Conservation (phyloP, 2,888 invertebrate species). For the Ypsolopha sequella region DNA sequence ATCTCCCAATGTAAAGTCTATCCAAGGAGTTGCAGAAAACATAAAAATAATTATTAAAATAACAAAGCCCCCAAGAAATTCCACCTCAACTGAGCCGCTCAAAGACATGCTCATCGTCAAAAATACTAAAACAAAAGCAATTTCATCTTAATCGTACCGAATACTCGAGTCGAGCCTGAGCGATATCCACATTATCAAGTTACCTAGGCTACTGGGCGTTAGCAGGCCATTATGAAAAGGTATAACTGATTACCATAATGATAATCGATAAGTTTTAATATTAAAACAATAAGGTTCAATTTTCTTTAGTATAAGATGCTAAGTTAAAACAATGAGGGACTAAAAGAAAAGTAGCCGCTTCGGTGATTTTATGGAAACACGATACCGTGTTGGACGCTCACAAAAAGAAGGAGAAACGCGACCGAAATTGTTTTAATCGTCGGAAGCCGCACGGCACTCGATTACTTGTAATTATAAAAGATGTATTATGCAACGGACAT, state of each 20-base stretch:
- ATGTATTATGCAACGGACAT: conserved; percentile 2
- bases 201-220: conserved; percentile 70
- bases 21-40: too few relatives aligned
- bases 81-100: conserved; percentile 7
- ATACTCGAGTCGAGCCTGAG: conserved; percentile 61
- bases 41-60: too few relatives aligned
- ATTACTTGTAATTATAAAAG: conserved; percentile 26
- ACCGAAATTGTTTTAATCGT: conserved; percentile 69
- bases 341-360: conserved; percentile 59
- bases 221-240: conserved; percentile 7
- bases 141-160: conserved; percentile 63
- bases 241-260: conserved; percentile 14
- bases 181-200: conserved; percentile 65
- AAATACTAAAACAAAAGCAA: conserved; percentile 52
- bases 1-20: too few relatives aligned
- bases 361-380: conserved; percentile 68
- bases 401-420: conserved; percentile 58
- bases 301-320: conserved; percentile 10
- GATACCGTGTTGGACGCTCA: conserved; percentile 65
- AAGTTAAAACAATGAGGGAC: conserved; percentile 39
- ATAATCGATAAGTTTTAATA: conserved; percentile 12
- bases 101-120: conserved; percentile 29
- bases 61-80: neutral
- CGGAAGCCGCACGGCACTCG: conserved; percentile 48
- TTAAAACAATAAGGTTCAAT: conserved; percentile 14